Base-by-base conservation (phyloP, 1,140 invertebrate species). In the Probaryconus sp. region DNA sequence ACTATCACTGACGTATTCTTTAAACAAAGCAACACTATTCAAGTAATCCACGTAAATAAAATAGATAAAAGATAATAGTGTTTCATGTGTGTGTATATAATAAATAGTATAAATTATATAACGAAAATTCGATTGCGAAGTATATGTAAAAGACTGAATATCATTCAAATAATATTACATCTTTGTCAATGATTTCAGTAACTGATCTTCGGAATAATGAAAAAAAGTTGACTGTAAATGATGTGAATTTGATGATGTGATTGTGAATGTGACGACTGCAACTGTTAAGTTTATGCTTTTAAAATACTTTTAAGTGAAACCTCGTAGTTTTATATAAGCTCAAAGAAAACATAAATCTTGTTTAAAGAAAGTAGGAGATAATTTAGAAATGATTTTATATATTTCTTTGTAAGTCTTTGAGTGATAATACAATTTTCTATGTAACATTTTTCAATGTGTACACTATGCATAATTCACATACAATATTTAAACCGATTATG, bases 91-190 rank as follows among this genome's bases (percentile, higher is more conserved):
- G 51, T 70, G 48, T 70, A 45, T 26, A 69, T 60, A 68, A 48
- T 38, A 51, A 55, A 37, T 68, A 60, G 31, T 10, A 30, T 53
- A 42, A 56, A 65, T 55, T 31, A 65, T 26, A 20, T 53, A 31
- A 21, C 7, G 7, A n/a, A 43, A 65, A 24, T 55, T 56, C 14
- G 24, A 56, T 65, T 45, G 26, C 60, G 37, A 60, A 45, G n/a
- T 65, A 60, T 53, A 35, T 65, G 53, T 65, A 51, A 43, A 64
- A 64, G 58, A 72, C 69, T 64, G 69, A 72, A 45, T 43, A 64
- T 58, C 69, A 72, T 58, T 51, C 51, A 18, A 72, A 18, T 26
- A 7, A 69, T 6, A 35, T 21, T 33, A 67, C 21, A 33, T 35
- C 17, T 60, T 21, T 33, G 11, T 28, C 13, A 47, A 53, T 47